These are phyloP conservation scores for Callionymus lyra DNA, from an alignment of 2,113 vertebrate genomes.

Conservation along the genomic window DNA sequence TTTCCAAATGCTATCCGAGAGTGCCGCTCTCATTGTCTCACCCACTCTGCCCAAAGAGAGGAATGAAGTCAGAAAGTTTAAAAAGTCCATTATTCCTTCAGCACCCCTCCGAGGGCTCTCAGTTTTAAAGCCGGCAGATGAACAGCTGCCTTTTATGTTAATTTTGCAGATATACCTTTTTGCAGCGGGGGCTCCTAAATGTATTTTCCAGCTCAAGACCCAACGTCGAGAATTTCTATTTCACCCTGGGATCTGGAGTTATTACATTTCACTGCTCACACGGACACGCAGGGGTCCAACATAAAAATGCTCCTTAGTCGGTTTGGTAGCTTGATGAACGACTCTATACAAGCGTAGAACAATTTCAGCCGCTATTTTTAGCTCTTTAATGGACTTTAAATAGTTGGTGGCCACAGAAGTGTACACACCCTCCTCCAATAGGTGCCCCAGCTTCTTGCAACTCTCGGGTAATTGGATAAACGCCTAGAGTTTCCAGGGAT, in stretches of 20 bases:
- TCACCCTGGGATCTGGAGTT: conserved; percentile 27
- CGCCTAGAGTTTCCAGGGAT: too few relatives aligned
- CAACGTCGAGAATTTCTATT: conserved; percentile 34
- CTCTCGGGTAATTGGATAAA: too few relatives aligned
- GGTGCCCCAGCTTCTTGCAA: too few relatives aligned
- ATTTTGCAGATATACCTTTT: conserved; percentile 40
- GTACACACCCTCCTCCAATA: too few relatives aligned
- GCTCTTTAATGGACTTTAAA: too few relatives aligned
- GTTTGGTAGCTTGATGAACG: conserved; percentile 1
- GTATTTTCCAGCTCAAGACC: conserved; percentile 23
- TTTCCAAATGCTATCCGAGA: background rate
- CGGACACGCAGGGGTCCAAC: conserved; percentile 11
- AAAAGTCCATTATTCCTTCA: conserved; percentile 49
- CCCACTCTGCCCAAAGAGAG: conserved; percentile 12
- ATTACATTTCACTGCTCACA: conserved; percentile 18
- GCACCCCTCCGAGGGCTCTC: conserved; percentile 34
- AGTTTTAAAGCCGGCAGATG: conserved; percentile 44
- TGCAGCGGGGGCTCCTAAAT: conserved; percentile 33
- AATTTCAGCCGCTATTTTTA: too few relatives aligned
- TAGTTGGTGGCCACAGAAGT: too few relatives aligned
- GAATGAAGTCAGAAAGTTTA: conserved; percentile 41
- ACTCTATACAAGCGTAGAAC: background rate
- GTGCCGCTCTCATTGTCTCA: conserved; percentile 3
- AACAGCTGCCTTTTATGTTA: conserved; percentile 58
- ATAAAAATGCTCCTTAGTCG: conserved; percentile 6